A percentile compares a stretch with the other conserved stretches of the same genome.
Evolutionary conservation across 2,113 vertebrate species (phyloP).

Genomic region (Alaudala cheleensis): DNA sequence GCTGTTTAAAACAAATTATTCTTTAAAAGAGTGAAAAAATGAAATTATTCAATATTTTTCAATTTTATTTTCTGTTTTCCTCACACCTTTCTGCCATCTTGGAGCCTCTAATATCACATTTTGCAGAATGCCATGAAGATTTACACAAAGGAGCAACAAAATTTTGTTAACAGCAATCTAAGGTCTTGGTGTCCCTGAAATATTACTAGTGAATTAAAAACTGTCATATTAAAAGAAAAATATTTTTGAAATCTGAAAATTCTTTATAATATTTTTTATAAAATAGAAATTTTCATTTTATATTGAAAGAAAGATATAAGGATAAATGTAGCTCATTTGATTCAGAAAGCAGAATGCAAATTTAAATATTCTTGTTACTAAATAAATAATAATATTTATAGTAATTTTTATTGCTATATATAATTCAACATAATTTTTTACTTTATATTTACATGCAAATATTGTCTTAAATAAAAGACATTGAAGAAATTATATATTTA

Average conservation of each 20-base stretch:
- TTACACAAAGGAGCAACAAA: background rate
- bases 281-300: background rate
- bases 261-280: background rate
- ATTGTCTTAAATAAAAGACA: background rate
- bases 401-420: background rate
- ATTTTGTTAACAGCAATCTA: background rate
- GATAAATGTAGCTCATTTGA: background rate
- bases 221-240: background rate
- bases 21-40: background rate
- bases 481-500: background rate
- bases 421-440: background rate
- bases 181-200: background rate
- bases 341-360: background rate
- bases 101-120: background rate
- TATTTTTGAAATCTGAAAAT: background rate
- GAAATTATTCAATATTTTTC: background rate
- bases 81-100: background rate
- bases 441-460: background rate
- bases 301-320: background rate
- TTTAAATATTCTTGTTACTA: background rate
- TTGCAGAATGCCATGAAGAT: background rate
- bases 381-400: background rate
- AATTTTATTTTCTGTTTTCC: background rate
- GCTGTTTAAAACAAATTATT: background rate
- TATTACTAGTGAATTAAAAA: background rate